Evolutionary conservation across 2,113 vertebrate genomes (phyloP).

Genomic region (Tyrannus savana): DNA sequence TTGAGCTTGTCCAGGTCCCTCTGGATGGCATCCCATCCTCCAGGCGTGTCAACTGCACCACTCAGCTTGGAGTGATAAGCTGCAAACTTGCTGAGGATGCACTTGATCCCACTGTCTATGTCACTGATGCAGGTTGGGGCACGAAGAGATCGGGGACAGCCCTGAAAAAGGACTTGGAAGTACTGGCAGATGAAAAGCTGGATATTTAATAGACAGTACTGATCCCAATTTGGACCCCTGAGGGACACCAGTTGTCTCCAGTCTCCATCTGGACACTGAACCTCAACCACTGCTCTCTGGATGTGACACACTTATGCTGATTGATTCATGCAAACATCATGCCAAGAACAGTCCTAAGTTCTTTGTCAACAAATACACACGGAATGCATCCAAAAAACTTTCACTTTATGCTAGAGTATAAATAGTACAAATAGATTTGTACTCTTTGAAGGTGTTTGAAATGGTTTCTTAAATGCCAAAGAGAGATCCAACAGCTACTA

Average conservation of each 20-base stretch:
- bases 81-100: background rate
- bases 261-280: background rate
- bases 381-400: background rate
- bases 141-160: too few species aligned
- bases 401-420: background rate
- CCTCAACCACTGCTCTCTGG: background rate
- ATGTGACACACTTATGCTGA: background rate
- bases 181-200: too few species aligned
- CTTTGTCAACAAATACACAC: background rate
- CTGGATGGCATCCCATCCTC: background rate
- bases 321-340: background rate
- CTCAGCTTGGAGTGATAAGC: background rate
- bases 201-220: background rate
- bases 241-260: background rate
- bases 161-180: too few species aligned
- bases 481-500: background rate
- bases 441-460: background rate
- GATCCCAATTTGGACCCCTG: background rate
- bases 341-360: background rate
- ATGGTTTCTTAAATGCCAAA: background rate
- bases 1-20: background rate
- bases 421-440: background rate
- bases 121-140: background rate
- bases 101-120: background rate
- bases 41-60: fast-evolving